phyloP scores from a whole-genome alignment of 2,888 invertebrate genomes.

The Dolichomitus sp. region DNA sequence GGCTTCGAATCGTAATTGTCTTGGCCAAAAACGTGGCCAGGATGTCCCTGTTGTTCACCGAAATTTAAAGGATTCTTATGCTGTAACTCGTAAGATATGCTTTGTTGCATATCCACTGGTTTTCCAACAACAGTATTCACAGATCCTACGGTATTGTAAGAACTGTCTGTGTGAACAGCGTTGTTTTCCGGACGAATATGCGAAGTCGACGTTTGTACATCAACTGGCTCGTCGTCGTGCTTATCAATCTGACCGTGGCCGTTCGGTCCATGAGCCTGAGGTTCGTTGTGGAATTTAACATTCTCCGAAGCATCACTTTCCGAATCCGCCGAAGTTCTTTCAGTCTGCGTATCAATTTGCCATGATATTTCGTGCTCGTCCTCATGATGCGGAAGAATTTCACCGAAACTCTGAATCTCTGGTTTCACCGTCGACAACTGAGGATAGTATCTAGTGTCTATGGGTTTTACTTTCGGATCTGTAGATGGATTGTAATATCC shows the following conservation, averaged over 20 bases:
- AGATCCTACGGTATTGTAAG: slow-evolving; percentile 66
- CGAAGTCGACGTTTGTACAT: slow-evolving; percentile 14
- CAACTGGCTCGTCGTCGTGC: slow-evolving; percentile 40
- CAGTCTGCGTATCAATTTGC: slow-evolving; percentile 68
- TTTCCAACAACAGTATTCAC: slow-evolving; percentile 73
- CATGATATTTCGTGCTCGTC: slow-evolving; percentile 65
- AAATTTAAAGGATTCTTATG: slow-evolving; percentile 70
- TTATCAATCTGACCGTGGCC: slow-evolving; percentile 49
- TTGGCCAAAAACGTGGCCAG: slow-evolving; percentile 38
- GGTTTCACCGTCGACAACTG: slow-evolving; percentile 68
- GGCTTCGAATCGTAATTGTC: slow-evolving; percentile 70
- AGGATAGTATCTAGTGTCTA: slow-evolving; percentile 71
- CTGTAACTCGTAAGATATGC: slow-evolving; percentile 61
- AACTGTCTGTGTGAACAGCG: slow-evolving; percentile 41
- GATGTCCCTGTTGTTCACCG: slow-evolving; percentile 54
- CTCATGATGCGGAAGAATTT: slow-evolving; percentile 68
- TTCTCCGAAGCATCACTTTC: slow-evolving; percentile 68
- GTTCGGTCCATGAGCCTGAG: slow-evolving; percentile 45
- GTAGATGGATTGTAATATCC: slow-evolving; percentile 80
- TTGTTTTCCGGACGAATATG: slow-evolving; percentile 1
- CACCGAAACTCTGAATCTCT: slow-evolving; percentile 71
- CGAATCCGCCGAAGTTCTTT: slow-evolving; percentile 61
- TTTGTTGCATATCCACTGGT: slow-evolving; percentile 71
- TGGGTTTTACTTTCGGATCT: slow-evolving; percentile 72
- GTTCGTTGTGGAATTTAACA: slow-evolving; percentile 61